Percentiles rank a stretch among this genome's conserved stretches.
Conservation (phyloP, 2,888 invertebrate species). For the Cantharis nigra region DNA sequence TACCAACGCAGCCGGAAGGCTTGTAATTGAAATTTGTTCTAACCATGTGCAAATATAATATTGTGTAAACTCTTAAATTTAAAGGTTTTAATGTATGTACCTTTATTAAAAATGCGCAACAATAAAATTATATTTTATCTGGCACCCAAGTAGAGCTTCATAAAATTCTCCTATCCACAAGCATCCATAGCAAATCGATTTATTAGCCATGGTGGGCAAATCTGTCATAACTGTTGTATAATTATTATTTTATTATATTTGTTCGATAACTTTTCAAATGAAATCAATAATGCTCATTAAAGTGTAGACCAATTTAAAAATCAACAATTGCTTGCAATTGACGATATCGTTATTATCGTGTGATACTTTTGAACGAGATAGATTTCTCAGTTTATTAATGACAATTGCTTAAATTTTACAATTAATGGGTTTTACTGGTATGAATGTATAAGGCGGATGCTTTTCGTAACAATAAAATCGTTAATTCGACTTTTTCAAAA, state of each 20-base stretch:
- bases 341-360: not conserved
- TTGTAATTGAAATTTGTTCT: no score
- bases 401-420: conserved; percentile 3
- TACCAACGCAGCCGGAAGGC: no score
- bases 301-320: not conserved
- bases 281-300: not conserved
- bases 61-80: no score
- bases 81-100: no score
- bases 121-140: no score
- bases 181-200: not conserved
- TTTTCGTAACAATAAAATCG: conserved; percentile 6
- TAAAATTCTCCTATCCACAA: no score
- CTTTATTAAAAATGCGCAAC: no score
- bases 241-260: not conserved
- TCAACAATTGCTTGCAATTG: not conserved
- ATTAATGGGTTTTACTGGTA: not conserved
- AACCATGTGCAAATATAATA: no score
- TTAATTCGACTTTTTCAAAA: not conserved
- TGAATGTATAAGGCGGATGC: conserved; percentile 1
- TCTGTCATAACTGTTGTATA: not conserved
- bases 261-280: not conserved
- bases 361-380: not conserved
- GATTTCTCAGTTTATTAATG: conserved; percentile 1
- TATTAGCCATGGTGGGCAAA: not conserved
- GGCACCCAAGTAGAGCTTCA: no score